These are phyloP conservation scores for Habroteleia sp. DNA, from an alignment of 2,888 invertebrate species.

Conservation along the genomic window DNA sequence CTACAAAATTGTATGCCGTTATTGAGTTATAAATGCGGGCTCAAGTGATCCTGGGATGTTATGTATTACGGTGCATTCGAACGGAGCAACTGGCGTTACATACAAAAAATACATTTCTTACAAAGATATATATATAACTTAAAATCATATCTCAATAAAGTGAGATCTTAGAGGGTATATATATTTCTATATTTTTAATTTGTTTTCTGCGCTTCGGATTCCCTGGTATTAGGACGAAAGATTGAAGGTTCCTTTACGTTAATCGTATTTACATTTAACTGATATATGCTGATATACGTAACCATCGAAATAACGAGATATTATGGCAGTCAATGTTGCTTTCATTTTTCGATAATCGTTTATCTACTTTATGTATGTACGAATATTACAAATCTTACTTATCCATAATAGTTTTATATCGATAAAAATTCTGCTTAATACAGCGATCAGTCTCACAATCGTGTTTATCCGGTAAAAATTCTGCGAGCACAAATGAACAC, in stretches of 20 bases:
- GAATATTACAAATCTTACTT: conserved; percentile 70
- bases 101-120: conserved; percentile 71
- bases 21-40: conserved; percentile 9
- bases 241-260: neutral
- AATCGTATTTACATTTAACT: conserved; percentile 68
- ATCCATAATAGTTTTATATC: conserved; percentile 74
- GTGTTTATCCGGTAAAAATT: conserved; percentile 67
- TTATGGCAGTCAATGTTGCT: conserved; percentile 76
- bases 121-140: conserved; percentile 68
- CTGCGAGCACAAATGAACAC: conserved; percentile 23
- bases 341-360: conserved; percentile 63
- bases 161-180: conserved; percentile 53
- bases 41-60: conserved; percentile 4
- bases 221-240: neutral
- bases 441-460: conserved; percentile 81
- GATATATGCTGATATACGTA: conserved; percentile 71
- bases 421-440: conserved; percentile 78
- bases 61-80: conserved; percentile 42
- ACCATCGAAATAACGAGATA: conserved; percentile 75
- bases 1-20: conserved; percentile 20
- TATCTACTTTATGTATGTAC: conserved; percentile 69
- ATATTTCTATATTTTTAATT: conserved; percentile 20
- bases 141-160: conserved; percentile 36
- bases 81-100: conserved; percentile 69
- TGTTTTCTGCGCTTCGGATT: conserved; percentile 7